Evolutionary conservation across 1,140 invertebrate species (phyloP), one percentile per base, ranked within the genome.

Genomic region (Papilio polytes): DNA sequence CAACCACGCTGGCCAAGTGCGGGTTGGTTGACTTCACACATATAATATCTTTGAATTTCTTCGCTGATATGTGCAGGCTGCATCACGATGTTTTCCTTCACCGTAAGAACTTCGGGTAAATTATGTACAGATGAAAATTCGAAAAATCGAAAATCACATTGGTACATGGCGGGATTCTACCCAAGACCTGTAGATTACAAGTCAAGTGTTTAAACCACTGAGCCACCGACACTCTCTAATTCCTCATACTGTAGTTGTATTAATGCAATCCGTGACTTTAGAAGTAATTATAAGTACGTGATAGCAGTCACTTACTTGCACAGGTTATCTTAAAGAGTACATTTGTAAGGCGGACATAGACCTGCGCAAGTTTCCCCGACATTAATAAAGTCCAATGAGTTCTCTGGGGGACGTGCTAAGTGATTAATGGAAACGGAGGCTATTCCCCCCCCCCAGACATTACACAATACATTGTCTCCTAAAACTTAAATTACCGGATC

Each of bases 361-460:
- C 20, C 22, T 12, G 59, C 20, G 12, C 59, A 63, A 63, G 20
- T 63, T 63, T 63, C 59, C 22, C 59, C 36, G 20, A 22, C n/a
- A 22, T 63, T 63, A 63, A 63, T 31, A 66, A 66, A 66, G 63
- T 31, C 22, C 22, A 66, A 66, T 26, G 56, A 63, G 56, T 63
- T 66, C 63, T 66, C 63, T 31, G 10, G 26, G 63, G 63, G 63
- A 66, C 63, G 22, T 66, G 63, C 63, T 66, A 66, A 66, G 63
- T 66, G 63, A 66, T 31, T 15, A 13, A 66, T 66, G 20, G 63
- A 66, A 66, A 66, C 22, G 4, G 63, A 66, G 8, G 0, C 63
- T 13, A 66, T 66, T 26, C 31, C 63, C 22, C 18, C 10, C 63
- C 12, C n/a, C n/a, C n/a, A n/a, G 63, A 3, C 20, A 12, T 26